Evolutionary conservation across 2,797 vertebrate genomes (phyloP), one percentile per base, ranked within the genome.

Genomic region (Tarsius wallacei): DNA sequence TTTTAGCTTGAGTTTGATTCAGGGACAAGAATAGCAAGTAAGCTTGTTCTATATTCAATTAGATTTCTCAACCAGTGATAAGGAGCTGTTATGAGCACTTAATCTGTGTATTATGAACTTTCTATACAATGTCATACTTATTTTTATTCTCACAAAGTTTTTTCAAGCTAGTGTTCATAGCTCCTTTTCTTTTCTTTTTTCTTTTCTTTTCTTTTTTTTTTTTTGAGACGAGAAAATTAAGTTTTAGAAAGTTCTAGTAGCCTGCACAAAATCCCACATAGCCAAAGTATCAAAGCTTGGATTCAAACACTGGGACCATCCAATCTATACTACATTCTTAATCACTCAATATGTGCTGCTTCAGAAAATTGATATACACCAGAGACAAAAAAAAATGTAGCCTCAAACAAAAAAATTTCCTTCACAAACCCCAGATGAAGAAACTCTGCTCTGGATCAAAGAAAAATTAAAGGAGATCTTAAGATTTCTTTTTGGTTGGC

Each of bases 1-100:
- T 95, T 55, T 95, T 53, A 78, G 24, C 4, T 85, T 87, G 16
- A 63, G 33, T 83, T 76, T 64, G 26, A 91, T 47, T 87, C 49
- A 81, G 57, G 51, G 14, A n/a, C 2, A 51, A 63, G 47, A 59
- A 14, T 24, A 3, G 14, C 10, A 89, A 70, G 8, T 57, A 47
- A 51, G 2, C 2, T 14, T 63, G 24, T 78, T 68, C 73, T 64
- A 19, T 64, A 64, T 24, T 78, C 31, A 89, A 76, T 42, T 4
- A 81, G 49, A 0, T 59, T 64, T 89, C 5, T 4, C 17, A 49
- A 2, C 1, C 47, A 49, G 0, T 12, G 14, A n/a, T 9, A 2
- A 15, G 1, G 36, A 76, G 0, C 2, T 70, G 0, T 17, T 53
- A 49, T 21, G 7, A 71, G 2, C 28, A 57, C 5, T 71, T 66